Base-by-base conservation (phyloP, 2,888 invertebrate genomes). In the Chromoteleia sp. region DNA sequence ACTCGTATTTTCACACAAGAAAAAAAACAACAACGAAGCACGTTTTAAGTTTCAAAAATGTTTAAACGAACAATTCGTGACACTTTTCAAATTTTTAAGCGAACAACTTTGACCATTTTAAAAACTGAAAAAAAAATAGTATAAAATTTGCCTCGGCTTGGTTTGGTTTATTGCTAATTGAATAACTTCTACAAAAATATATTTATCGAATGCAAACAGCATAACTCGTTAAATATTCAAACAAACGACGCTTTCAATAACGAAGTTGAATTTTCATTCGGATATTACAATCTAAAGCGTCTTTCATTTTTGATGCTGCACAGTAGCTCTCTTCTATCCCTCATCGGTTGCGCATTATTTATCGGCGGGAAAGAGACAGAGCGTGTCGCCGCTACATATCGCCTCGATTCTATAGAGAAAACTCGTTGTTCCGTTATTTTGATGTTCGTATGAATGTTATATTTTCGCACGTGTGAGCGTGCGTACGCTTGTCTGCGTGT, bases 361-460 rank as follows among this genome's bases (percentile, higher is more conserved):
- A 71, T 71, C 7, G 43, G 56, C 36, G 58, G 5, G 15, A 78
- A 15, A 50, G 65, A 65, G 78, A 78, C 56, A 14, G 56, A 39
- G 41, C 39, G 25, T 19, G n/a, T 5, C 30, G 25, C 45, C 58
- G 41, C 71, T 56, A 48, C 56, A 21, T 48, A 19, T 74, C 48
- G 36, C 52, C n/a, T 29, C 21, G 43, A n/a, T 52, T 65, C 59
- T 43, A 73, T 54, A 67, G 71, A 79, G 78, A 79, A 79, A 79
- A 79, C 67, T 73, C 73, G 61, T 59, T 74, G 73, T 79, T 73
- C 79, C 79, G 79, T 79, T 79, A 79, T 79, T 79, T 79, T 67
- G 67, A 73, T 68, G 61, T 65, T 74, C 68, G n/a, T 79, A 67
- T 74, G 68, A 68, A 73, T 67, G 71, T 61, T 74, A 52, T 68